Evolutionary conservation across 1,140 invertebrate genomes (phyloP), one percentile per base, ranked within the genome.

Genomic region (Armadillidium nasatum): DNA sequence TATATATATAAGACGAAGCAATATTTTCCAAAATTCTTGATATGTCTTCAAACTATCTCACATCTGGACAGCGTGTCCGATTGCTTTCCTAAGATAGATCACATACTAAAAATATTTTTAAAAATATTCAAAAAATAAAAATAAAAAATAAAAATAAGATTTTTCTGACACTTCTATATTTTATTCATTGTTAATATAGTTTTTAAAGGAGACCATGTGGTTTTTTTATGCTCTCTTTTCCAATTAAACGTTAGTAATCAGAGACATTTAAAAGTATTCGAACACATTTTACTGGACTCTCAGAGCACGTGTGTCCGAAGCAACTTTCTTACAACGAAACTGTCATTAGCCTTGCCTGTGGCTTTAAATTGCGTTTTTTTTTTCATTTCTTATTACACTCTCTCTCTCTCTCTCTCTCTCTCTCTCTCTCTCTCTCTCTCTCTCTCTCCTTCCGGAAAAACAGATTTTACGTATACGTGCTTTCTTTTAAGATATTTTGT

Each of bases 321-420:
- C 46, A 50, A 50, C 46, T 50, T 50, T 50, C 46, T 50, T 50
- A 50, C 15, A 15, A 15, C 46, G 15, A 50, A 50, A 50, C 46
- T 50, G 46, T 50, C 46, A 50, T 50, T 50, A 50, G 46, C 46
- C 15, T 50, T 50, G 46, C 46, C 46, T 50, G 46, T 50, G 46
- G 46, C 46, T 50, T 50, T 50, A 50, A 50, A 50, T 50, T 50
- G 46, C 46, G 15, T 50, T 50, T 50, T 50, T 50, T 50, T 50
- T 10, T 50, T 50, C 15, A 9, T 50, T 50, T 50, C 9, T 50
- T 50, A 10, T 50, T 15, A 10, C 46, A 15, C 46, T 50, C 46
- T 50, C 46, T 50, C 15, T 50, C 46, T 15, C 46, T n/a, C n/a
- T n/a, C n/a, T n/a, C n/a, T n/a, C n/a, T n/a, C n/a, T n/a, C n/a